Percentiles rank a stretch among this genome's conserved stretches.
These are phyloP conservation scores for Xylota sylvarum DNA, from an alignment of 2,888 invertebrate genomes.

Conservation along the genomic window DNA sequence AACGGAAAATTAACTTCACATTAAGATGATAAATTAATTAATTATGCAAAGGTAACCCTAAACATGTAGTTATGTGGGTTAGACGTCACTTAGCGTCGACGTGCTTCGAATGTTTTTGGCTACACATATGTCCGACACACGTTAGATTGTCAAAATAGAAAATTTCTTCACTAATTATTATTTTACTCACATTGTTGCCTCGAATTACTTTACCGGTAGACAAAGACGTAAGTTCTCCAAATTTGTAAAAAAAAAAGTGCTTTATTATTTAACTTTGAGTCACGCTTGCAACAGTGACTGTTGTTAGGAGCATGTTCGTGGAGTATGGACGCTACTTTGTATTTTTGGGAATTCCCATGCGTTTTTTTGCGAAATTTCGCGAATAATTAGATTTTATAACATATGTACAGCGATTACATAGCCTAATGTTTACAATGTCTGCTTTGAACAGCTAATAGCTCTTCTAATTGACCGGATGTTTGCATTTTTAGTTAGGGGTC, in stretches of 20 bases:
- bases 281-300: conserved; percentile 39
- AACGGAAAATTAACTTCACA: conserved; percentile 31
- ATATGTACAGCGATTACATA: background rate
- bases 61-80: conserved; percentile 48
- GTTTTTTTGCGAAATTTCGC: conserved; percentile 18
- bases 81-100: conserved; percentile 45
- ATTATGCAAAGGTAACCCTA: conserved; percentile 23
- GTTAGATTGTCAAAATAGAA: background rate
- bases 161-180: conserved; percentile 43
- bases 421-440: background rate
- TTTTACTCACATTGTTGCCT: conserved; percentile 47
- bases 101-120: conserved; percentile 36
- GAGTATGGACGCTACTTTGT: background rate
- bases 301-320: conserved; percentile 17
- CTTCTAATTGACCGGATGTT: conserved; percentile 61
- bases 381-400: conserved; percentile 3
- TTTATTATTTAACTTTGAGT: conserved; percentile 33
- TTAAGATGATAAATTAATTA: conserved; percentile 46
- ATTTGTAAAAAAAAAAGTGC: conserved; percentile 24
- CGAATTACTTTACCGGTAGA: conserved; percentile 34
- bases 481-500: conserved; percentile 12
- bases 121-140: background rate
- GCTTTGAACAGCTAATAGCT: conserved; percentile 37
- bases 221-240: conserved; percentile 41
- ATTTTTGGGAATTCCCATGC: conserved; percentile 30